Evolutionary conservation across 2,888 invertebrate genomes (phyloP).

Genomic region (Rutpela maculata): DNA sequence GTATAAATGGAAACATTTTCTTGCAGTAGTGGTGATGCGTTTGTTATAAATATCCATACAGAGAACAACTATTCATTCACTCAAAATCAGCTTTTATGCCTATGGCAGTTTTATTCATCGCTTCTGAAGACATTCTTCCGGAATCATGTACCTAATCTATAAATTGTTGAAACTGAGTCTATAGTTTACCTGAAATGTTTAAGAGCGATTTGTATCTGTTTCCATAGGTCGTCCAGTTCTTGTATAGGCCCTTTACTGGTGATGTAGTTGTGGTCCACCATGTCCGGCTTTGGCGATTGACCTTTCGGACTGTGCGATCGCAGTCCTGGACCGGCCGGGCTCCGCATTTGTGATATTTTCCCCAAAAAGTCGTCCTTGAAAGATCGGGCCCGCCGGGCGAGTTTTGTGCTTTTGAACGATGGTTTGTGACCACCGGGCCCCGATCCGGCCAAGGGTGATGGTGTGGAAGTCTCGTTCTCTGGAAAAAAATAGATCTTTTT

Average conservation of each 20-base stretch:
- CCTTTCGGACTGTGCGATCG: slow-evolving; percentile 74
- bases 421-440: slow-evolving; percentile 84
- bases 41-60: too few species aligned
- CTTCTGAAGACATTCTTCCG: too few species aligned
- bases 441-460: slow-evolving; percentile 68
- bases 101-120: too few species aligned
- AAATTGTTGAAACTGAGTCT: too few species aligned
- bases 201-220: slow-evolving; percentile 83
- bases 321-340: slow-evolving; percentile 75
- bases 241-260: slow-evolving; percentile 67
- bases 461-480: slow-evolving; percentile 68
- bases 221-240: slow-evolving; percentile 66
- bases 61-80: too few species aligned
- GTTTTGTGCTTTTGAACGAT: slow-evolving; percentile 87
- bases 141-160: too few species aligned
- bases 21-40: too few species aligned
- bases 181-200: slow-evolving; percentile 82
- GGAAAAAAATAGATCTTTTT: slow-evolving; percentile 53
- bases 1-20: too few species aligned
- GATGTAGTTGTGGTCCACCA: slow-evolving; percentile 53
- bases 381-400: slow-evolving; percentile 90
- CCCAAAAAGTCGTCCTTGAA: slow-evolving; percentile 94
- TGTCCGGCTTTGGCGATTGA: slow-evolving; percentile 68
- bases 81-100: too few species aligned
- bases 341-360: slow-evolving; percentile 92